A percentile compares a stretch with the other conserved stretches of the same genome.
Conservation (phyloP, 2,113 vertebrate genomes). For the Condylura cristata region DNA sequence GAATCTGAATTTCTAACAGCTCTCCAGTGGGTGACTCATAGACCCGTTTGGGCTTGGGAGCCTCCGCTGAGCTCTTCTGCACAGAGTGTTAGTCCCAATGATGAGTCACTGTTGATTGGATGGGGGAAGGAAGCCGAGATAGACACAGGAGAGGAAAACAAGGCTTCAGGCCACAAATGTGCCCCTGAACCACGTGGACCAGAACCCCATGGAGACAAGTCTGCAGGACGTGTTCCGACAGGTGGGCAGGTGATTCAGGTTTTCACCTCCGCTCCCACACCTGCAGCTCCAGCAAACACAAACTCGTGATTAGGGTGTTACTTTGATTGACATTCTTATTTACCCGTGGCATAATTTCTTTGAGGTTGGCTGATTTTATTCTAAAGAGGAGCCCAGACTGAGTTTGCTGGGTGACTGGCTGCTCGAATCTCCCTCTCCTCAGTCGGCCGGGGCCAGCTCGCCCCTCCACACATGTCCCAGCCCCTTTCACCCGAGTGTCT, state of each 20-base stretch:
- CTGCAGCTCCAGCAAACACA: conserved; percentile 49
- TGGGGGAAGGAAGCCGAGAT: not conserved
- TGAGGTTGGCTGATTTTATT: conserved; percentile 23
- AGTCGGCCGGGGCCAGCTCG: too few relatives aligned
- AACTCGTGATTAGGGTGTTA: not conserved
- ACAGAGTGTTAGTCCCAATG: not conserved
- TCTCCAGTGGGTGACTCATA: not conserved
- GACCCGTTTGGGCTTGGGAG: not conserved
- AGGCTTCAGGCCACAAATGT: not conserved
- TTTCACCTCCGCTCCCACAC: not conserved
- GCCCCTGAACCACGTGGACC: not conserved
- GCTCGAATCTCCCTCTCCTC: not conserved
- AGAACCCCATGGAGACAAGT: not conserved
- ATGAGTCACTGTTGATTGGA: not conserved
- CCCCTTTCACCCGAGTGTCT: not conserved
- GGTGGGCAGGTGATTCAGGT: not conserved
- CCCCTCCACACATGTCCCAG: too few relatives aligned
- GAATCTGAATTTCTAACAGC: not conserved
- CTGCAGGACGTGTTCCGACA: conserved; percentile 54
- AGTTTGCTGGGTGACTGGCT: not conserved
- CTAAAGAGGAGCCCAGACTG: not conserved
- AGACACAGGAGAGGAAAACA: not conserved
- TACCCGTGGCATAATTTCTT: not conserved
- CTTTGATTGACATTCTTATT: conserved; percentile 45
- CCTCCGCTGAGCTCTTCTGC: not conserved